Percentiles rank a stretch among this genome's conserved stretches.
Conservation (phyloP, 2,797 vertebrate genomes). For the Rhinoraja longicauda region DNA sequence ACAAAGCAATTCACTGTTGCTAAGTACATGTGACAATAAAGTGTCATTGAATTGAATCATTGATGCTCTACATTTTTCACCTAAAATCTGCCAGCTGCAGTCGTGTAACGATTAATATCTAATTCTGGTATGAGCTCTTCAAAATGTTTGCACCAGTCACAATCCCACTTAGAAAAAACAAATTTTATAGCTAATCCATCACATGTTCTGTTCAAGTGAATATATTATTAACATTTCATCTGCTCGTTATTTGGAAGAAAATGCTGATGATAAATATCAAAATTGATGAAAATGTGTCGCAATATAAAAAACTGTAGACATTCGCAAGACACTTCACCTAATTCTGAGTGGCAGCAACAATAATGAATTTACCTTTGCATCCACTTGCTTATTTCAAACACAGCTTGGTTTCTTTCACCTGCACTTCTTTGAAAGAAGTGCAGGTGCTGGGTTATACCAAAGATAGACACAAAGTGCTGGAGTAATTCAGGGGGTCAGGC, state of each 20-base stretch:
- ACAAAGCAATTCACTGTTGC: too few species aligned
- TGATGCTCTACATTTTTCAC: neutral
- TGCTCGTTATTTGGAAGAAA: neutral
- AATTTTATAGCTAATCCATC: neutral
- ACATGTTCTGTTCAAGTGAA: neutral
- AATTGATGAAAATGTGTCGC: neutral
- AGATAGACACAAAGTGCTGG: too few species aligned
- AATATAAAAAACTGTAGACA: neutral
- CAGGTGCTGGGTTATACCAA: too few species aligned
- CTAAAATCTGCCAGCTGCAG: neutral
- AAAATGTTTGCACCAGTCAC: neutral
- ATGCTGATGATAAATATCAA: neutral
- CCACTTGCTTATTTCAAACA: neutral
- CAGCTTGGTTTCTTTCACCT: neutral
- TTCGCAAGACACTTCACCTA: neutral
- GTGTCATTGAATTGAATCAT: too few species aligned
- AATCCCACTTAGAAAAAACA: neutral
- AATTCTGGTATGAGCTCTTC: neutral
- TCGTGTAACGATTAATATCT: neutral
- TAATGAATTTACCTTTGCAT: neutral
- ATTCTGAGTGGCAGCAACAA: neutral
- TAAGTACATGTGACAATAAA: too few species aligned
- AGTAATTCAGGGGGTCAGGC: too few species aligned
- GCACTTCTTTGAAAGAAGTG: too few species aligned
- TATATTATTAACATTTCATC: slow-evolving; percentile 12